Evolutionary conservation across 2,797 vertebrate genomes (phyloP).

Genomic region (Selene dorsalis): DNA sequence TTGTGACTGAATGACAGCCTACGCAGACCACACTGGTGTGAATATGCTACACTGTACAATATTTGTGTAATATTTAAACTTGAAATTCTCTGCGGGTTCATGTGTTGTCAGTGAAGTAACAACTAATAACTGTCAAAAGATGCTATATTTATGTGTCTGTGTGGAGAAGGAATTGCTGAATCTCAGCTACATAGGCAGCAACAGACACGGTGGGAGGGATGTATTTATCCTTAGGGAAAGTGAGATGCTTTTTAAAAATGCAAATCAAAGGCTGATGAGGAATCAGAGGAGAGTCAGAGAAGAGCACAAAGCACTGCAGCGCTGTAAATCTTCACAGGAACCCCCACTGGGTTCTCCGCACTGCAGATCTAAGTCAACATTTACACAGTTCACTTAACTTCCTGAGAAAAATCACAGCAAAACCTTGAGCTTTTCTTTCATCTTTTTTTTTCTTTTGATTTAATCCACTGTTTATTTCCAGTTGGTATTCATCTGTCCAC

Average conservation of each 20-base stretch:
- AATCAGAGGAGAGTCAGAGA: slow-evolving; percentile 55
- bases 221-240: slow-evolving; percentile 63
- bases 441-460: slow-evolving; percentile 1
- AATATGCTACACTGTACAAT: slow-evolving; percentile 44
- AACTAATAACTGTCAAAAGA: slow-evolving; percentile 11
- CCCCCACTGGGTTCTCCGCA: slow-evolving; percentile 41
- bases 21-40: slow-evolving; percentile 40
- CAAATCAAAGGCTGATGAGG: slow-evolving; percentile 76
- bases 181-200: slow-evolving; percentile 32
- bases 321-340: slow-evolving; percentile 48
- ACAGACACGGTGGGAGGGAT: slow-evolving; percentile 36
- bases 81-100: too few species aligned
- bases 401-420: slow-evolving; percentile 5
- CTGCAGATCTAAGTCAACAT: slow-evolving; percentile 39
- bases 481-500: slow-evolving; percentile 17
- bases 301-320: slow-evolving; percentile 56
- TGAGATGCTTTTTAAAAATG: slow-evolving; percentile 73
- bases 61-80: slow-evolving; percentile 3
- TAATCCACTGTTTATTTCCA: background rate
- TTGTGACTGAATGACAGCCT: slow-evolving; percentile 39
- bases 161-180: slow-evolving; percentile 1
- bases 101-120: background rate
- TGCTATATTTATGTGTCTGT: slow-evolving; percentile 23
- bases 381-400: slow-evolving; percentile 32
- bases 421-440: slow-evolving; percentile 39